phyloP scores from a whole-genome alignment of 2,888 invertebrate genomes.

The Marasmarcha lunaedactyla region DNA sequence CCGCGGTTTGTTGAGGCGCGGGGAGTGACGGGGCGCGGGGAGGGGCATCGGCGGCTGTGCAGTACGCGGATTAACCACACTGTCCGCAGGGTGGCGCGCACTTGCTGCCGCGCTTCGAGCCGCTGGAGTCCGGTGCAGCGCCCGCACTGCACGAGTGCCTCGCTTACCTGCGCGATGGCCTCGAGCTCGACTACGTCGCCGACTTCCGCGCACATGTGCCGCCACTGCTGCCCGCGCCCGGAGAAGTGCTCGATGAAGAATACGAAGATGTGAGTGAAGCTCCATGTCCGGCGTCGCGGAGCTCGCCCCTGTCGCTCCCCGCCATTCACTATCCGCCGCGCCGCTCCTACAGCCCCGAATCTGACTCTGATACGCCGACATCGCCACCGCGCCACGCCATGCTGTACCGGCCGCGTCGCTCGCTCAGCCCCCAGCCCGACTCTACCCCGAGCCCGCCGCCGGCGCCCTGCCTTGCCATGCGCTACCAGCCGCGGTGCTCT shows the following conservation, averaged over 20 bases:
- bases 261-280: background rate
- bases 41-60: constrained; percentile 14
- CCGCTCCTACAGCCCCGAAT: background rate
- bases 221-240: constrained; percentile 17
- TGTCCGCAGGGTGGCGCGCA: too few species aligned
- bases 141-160: constrained; percentile 49
- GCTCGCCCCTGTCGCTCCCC: constrained; percentile 4
- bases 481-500: background rate
- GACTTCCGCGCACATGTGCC: constrained; percentile 51
- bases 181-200: constrained; percentile 48
- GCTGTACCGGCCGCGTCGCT: background rate
- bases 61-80: constrained; percentile 45
- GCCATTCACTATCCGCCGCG: background rate
- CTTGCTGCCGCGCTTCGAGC: constrained; percentile 63
- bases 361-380: background rate
- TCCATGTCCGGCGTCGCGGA: background rate
- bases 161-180: constrained; percentile 48
- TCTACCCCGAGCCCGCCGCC: background rate
- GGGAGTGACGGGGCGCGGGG: constrained; percentile 9
- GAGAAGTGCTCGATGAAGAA: constrained; percentile 4
- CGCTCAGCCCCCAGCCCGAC: background rate
- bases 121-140: constrained; percentile 60
- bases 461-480: background rate
- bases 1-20: background rate
- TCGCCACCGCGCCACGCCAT: background rate